These are phyloP conservation scores for Lepidonotus clava DNA, from an alignment of 2,888 invertebrate species.

Conservation along the genomic window DNA sequence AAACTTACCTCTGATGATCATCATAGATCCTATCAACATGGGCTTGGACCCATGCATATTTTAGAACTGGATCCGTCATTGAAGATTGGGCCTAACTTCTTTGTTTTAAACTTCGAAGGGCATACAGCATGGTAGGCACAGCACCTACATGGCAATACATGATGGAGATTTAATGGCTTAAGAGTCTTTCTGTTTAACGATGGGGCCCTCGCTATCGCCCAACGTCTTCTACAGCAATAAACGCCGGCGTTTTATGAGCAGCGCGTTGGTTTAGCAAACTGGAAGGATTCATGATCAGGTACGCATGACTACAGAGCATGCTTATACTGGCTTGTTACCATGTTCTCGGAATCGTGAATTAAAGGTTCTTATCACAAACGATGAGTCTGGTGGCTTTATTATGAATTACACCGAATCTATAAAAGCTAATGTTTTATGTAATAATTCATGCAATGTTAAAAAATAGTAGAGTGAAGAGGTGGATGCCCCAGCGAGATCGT, in stretches of 20 bases:
- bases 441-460: too few relatives aligned
- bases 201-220: neutral
- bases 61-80: too few relatives aligned
- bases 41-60: neutral
- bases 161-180: neutral
- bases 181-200: too few relatives aligned
- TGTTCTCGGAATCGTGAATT: constrained; percentile 40
- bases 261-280: constrained; percentile 18
- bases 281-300: neutral
- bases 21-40: constrained; percentile 4
- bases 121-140: neutral
- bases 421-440: too few relatives aligned
- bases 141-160: neutral
- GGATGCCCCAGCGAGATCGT: too few relatives aligned
- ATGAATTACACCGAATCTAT: too few relatives aligned
- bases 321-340: constrained; percentile 41
- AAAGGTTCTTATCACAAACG: constrained; percentile 44
- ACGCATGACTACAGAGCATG: constrained; percentile 9
- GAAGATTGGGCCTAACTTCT: too few relatives aligned
- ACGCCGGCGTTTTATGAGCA: constrained; percentile 5
- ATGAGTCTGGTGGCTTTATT: too few relatives aligned
- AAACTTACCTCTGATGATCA: neutral
- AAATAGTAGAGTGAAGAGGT: too few relatives aligned
- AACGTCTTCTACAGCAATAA: constrained; percentile 39
- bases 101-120: neutral